Evolutionary conservation across 2,888 invertebrate species (phyloP).

Genomic region (Yponomeuta sedellus): DNA sequence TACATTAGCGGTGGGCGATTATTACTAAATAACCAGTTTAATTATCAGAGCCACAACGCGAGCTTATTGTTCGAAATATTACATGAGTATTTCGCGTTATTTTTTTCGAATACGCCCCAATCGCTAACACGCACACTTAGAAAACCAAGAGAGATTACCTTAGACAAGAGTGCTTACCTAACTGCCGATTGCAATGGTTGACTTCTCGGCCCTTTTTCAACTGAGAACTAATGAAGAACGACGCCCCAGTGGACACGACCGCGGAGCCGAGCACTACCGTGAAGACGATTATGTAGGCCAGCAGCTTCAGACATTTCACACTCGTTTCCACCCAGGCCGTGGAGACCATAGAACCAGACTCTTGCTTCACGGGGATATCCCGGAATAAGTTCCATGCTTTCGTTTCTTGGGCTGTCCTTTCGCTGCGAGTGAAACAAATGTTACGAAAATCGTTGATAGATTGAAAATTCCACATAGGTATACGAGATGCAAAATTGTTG

Average conservation of each 20-base stretch:
- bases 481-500: too few relatives aligned
- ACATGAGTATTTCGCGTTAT: too few relatives aligned
- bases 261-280: conserved; percentile 79
- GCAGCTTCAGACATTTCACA: conserved; percentile 79
- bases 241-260: conserved; percentile 83
- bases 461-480: too few relatives aligned
- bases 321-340: conserved; percentile 77
- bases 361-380: conserved; percentile 80
- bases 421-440: conserved; percentile 40
- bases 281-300: conserved; percentile 83
- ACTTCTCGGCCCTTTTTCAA: conserved; percentile 73
- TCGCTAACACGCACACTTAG: too few relatives aligned
- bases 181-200: conserved; percentile 75
- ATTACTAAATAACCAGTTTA: too few relatives aligned
- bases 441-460: too few relatives aligned
- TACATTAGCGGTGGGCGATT: too few relatives aligned
- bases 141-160: too few relatives aligned
- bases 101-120: too few relatives aligned
- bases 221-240: conserved; percentile 85
- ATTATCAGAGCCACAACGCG: too few relatives aligned
- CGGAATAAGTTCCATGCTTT: conserved; percentile 89
- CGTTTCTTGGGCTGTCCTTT: conserved; percentile 71
- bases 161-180: conserved; percentile 36
- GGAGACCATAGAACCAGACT: conserved; percentile 81
- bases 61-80: too few relatives aligned